A percentile compares a stretch with the other conserved stretches of the same genome.
Evolutionary conservation across 2,888 invertebrate species (phyloP).

Genomic region (Drosophila quinaria): DNA sequence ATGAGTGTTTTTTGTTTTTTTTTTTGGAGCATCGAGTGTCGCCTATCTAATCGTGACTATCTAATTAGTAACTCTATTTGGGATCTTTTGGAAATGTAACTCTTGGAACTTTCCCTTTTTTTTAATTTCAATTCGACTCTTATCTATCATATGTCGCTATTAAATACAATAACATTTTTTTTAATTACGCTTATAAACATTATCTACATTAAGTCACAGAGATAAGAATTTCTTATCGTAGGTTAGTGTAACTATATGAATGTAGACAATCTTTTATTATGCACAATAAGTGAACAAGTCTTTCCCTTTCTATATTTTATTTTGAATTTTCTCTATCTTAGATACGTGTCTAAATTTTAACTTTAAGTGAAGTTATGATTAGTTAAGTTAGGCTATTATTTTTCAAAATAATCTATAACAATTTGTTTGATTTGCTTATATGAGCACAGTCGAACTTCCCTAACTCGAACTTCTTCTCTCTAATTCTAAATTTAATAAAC

Average conservation of each 20-base stretch:
- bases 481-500: too few relatives aligned
- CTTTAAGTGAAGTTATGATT: too few relatives aligned
- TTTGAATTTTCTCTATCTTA: neutral
- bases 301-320: neutral
- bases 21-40: neutral
- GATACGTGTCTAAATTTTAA: too few relatives aligned
- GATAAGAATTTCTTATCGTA: conserved; percentile 4
- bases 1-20: neutral
- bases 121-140: neutral
- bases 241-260: neutral
- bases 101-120: neutral
- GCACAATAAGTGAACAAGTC: too few relatives aligned
- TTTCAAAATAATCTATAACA: too few relatives aligned
- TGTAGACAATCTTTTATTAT: neutral
- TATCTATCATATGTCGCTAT: neutral
- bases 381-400: too few relatives aligned
- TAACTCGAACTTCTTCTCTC: too few relatives aligned
- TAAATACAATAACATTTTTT: neutral
- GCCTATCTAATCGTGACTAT: neutral
- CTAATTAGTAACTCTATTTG: neutral
- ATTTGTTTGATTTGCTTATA: too few relatives aligned
- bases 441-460: too few relatives aligned
- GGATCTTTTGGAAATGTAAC: too few relatives aligned
- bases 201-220: neutral
- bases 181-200: neutral